Conservation (phyloP, 2,888 invertebrate species). For the Clanis bilineata region DNA sequence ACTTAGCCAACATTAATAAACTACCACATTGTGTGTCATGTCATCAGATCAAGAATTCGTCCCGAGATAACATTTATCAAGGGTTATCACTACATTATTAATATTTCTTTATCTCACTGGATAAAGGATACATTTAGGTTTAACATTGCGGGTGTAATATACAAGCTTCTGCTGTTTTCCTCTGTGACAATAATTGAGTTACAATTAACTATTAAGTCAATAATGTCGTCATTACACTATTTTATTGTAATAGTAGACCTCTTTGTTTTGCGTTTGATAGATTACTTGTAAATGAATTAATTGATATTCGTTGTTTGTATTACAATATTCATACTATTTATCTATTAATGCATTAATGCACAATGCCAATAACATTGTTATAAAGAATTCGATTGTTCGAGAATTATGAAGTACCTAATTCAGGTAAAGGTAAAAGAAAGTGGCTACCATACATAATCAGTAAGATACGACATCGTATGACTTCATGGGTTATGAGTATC, state of each 20-base stretch:
- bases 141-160: slow-evolving; percentile 4
- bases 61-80: slow-evolving; percentile 13
- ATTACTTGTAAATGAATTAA: neutral
- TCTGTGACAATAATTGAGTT: neutral
- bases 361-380: too few species aligned
- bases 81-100: slow-evolving; percentile 22
- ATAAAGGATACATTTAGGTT: slow-evolving; percentile 16
- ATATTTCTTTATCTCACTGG: slow-evolving; percentile 19
- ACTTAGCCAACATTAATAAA: neutral
- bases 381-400: too few species aligned
- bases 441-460: too few species aligned
- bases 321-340: too few species aligned
- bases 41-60: slow-evolving; percentile 16
- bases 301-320: too few species aligned
- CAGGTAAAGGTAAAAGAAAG: too few species aligned
- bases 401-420: too few species aligned
- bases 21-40: neutral
- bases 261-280: neutral
- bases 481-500: too few species aligned
- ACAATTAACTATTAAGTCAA: neutral
- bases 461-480: too few species aligned
- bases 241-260: neutral
- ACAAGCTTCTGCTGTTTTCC: neutral
- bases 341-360: too few species aligned
- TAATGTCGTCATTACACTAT: neutral